These are phyloP conservation scores for Erythrocercus mccallii DNA, from an alignment of 2,113 vertebrate species.

Conservation along the genomic window DNA sequence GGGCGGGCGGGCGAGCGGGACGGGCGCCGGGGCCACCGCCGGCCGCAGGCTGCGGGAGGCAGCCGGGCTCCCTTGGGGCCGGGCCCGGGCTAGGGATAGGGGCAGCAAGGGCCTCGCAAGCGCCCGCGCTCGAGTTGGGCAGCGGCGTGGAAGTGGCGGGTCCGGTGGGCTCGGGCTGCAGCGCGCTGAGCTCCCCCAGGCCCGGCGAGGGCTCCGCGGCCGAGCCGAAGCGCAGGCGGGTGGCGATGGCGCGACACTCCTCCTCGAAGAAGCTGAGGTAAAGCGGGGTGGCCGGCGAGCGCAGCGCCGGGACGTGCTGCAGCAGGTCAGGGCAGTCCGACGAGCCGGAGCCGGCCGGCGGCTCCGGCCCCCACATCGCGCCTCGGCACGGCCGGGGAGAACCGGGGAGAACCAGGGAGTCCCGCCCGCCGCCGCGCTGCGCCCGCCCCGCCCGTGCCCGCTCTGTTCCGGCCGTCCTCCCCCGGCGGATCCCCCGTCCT, in stretches of 20 bases:
- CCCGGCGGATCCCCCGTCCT: no score
- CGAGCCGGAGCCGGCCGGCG: not conserved
- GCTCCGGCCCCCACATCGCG: not conserved
- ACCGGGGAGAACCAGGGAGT: not conserved
- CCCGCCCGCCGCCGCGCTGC: not conserved
- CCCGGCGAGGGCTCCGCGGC: not conserved
- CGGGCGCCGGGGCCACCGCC: no score
- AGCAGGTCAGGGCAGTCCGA: not conserved
- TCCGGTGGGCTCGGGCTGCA: no score
- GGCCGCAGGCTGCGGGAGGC: not conserved
- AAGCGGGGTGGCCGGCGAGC: not conserved
- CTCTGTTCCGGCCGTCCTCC: no score
- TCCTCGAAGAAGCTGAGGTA: not conserved
- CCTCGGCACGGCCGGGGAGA: not conserved
- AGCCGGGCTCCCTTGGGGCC: no score
- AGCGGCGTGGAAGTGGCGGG: not conserved
- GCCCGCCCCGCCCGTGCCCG: not conserved
- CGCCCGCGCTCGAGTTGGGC: not conserved
- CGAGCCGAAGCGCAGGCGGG: not conserved
- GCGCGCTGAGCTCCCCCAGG: not conserved
- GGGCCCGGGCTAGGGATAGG: not conserved
- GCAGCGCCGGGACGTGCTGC: not conserved
- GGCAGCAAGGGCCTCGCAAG: not conserved
- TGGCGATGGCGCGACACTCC: not conserved
- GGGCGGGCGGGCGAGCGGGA: no score